Base-by-base conservation (phyloP, 2,113 vertebrate species). In the Lophius piscatorius region DNA sequence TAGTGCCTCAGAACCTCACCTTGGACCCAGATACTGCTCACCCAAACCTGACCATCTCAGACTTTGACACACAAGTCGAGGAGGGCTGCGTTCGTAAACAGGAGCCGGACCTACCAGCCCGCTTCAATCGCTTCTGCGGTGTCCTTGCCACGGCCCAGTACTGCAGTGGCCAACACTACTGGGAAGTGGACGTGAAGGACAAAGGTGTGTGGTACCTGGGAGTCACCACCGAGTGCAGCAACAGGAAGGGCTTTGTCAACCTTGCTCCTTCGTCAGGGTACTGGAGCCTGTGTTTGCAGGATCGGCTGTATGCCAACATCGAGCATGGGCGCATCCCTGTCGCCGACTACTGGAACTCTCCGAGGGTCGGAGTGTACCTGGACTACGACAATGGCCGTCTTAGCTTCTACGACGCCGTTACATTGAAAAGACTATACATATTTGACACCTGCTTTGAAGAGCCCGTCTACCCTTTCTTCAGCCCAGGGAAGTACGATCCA, bases 191-290 rank as follows among this genome's bases (percentile, higher is more conserved):
- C 1, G 92, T 93, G 44, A 82, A 76, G 48, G 90, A 92, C 86
- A 93, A 92, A 46, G 90, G 90, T 0, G 90, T 93, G 33, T 93
- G 92, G 91, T 92, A 93, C 84, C 83, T 92, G 75, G 92, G 92
- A 3, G 88, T 93, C 63, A 92, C 91, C 63, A 88, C 89, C 0
- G 85, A 89, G 54, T 70, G 80, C 82, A 92, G 92, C 87, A 92
- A 91, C 82, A 88, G 91, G 31, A 92, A 93, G 70, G 92, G 91
- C 47, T 93, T 90, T 0, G 88, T 93, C 54, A 91, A 71, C 57
- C 87, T 93, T 4, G 73, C 80, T 0, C 92, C 92, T 0, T 89
- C 89, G 0, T 74, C 88, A 0, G 90, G 92, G 14, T 93, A 93
- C 79, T 92, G 92, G 91, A 92, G 90, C 76, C 83, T 92, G 47